Evolutionary conservation across 30 jellyfish, hydroid and myxozoan species (phyloP).

Genomic region (Mastigias papua): DNA sequence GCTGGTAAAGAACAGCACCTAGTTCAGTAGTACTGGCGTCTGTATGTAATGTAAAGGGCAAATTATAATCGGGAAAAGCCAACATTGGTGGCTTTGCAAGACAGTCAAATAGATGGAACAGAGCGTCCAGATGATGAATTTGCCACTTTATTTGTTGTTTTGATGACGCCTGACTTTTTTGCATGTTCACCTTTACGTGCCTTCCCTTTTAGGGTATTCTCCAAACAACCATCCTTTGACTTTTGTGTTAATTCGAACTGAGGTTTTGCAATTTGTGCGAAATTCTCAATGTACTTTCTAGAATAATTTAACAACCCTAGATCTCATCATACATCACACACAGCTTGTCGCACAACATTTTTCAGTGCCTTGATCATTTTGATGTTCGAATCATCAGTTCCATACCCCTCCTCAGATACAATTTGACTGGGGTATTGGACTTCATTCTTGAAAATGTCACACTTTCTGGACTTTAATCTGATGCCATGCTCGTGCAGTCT

Average conservation of each 20-base stretch:
- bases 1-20: too few species aligned
- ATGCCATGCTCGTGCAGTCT: constrained; percentile 32
- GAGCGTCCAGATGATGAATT: too few species aligned
- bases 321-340: neutral
- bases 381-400: constrained; percentile 27
- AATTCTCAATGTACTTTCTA: neutral
- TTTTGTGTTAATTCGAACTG: neutral
- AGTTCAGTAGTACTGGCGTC: too few species aligned
- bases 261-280: neutral
- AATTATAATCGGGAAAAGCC: too few species aligned
- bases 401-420: constrained; percentile 23
- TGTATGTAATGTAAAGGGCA: too few species aligned
- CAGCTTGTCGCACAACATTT: neutral
- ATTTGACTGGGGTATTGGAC: constrained; percentile 43
- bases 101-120: too few species aligned
- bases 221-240: too few species aligned
- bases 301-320: neutral
- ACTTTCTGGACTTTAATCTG: constrained; percentile 16
- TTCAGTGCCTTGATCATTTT: constrained; percentile 10
- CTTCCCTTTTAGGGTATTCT: too few species aligned
- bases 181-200: too few species aligned
- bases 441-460: constrained; percentile 10
- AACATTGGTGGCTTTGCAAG: too few species aligned
- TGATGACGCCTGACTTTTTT: too few species aligned
- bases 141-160: too few species aligned